Evolutionary conservation across 2,113 vertebrate genomes (phyloP), one percentile per base, ranked within the genome.

Genomic region (Anhinga anhinga): DNA sequence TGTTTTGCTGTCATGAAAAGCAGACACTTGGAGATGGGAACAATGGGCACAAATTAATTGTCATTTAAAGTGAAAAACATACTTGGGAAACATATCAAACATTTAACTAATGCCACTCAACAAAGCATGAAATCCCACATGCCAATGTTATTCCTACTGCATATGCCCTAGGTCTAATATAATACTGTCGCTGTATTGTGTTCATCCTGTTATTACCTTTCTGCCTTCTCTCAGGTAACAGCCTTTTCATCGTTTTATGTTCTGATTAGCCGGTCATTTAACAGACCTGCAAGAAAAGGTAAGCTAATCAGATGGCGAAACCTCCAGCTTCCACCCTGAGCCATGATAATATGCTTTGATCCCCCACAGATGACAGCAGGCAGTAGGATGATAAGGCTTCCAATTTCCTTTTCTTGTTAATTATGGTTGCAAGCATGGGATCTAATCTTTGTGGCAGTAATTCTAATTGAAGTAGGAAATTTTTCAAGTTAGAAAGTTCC

Each of bases 31-130:
- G 81, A 78, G 61, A 82, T 67, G 50, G 11, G 42, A 84, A 94
- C 15, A 90, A 86, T n/a, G 47, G 42, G n/a, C 38, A 67, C 44
- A 91, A 94, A 91, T 95, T 58, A 86, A 84, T 95, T 95, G 80
- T 55, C 16, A 47, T 91, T 88, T 89, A 65, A 93, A 93, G 65
- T 67, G 47, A 69, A 91, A 95, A 94, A 40, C 23, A 50, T 84
- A 67, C 59, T 74, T 74, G 47, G 38, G 73, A 80, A 77, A 49
- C 11, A 12, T 52, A 59, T 52, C 66, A 73, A 88, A 53, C 26
- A 49, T 77, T 95, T 77, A 69, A 76, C 27, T 61, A 82, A 61
- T 32, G 42, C 40, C 15, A 49, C 11, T 26, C 52, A 88, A 29
- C 36, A 79, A 92, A 86, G 49, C 40, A 36, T 44, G 18, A 73